phyloP scores from a whole-genome alignment of 2,888 invertebrate species.

The Hyposoter dolosus region DNA sequence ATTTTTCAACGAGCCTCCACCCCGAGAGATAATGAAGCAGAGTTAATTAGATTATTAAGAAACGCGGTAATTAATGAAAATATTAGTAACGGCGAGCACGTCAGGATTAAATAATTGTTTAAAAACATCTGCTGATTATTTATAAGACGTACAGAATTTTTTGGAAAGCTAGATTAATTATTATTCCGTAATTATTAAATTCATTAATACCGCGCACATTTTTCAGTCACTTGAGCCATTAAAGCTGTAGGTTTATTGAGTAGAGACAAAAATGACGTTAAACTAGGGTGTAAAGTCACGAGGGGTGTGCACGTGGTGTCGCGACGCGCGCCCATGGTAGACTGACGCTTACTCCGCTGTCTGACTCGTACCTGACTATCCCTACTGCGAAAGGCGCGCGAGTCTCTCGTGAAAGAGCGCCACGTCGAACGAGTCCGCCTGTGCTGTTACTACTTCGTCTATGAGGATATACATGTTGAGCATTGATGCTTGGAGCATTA shows the following conservation, averaged over 20 bases:
- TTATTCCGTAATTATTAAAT: background rate
- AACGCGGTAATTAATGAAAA: background rate
- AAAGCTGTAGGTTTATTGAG: background rate
- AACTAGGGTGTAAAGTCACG: constrained; percentile 9
- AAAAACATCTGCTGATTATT: background rate
- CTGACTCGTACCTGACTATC: constrained; percentile 83
- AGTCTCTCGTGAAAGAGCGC: constrained; percentile 53
- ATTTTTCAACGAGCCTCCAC: background rate
- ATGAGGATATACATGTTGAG: background rate
- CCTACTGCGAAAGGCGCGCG: constrained; percentile 76
- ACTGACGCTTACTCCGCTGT: constrained; percentile 81
- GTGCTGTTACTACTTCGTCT: constrained; percentile 39
- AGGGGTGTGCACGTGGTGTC: constrained; percentile 76
- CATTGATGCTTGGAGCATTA: background rate
- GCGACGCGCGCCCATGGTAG: constrained; percentile 82
- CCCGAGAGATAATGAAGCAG: background rate
- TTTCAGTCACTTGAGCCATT: constrained; percentile 13
- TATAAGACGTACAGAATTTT: background rate
- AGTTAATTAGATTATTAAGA: background rate
- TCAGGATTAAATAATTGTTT: background rate
- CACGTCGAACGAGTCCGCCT: constrained; percentile 28
- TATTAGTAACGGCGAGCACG: background rate
- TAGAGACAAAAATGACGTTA: background rate
- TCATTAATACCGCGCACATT: constrained; percentile 23
- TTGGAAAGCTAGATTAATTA: background rate